Base-by-base conservation (phyloP, 2,888 invertebrate species). In the Eupsilia transversa region DNA sequence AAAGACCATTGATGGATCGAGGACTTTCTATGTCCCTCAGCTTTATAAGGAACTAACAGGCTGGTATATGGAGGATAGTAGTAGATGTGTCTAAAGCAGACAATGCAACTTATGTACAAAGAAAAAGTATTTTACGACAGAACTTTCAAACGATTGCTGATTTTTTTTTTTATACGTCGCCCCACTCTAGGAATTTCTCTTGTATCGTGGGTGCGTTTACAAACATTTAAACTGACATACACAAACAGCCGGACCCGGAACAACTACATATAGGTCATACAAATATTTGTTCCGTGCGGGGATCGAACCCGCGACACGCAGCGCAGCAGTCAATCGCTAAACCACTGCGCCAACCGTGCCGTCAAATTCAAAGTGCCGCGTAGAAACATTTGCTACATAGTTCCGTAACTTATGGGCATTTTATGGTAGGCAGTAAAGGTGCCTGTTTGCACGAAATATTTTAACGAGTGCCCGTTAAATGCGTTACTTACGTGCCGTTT, bases 341-440 rank as follows among this genome's bases (percentile, higher is more conserved):
- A n/a, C n/a, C n/a, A n/a, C n/a, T n/a, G n/a, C n/a, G n/a, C n/a
- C n/a, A n/a, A n/a, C n/a, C n/a, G n/a, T n/a, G n/a, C n/a, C n/a
- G n/a, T n/a, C n/a, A n/a, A n/a, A n/a, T n/a, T n/a, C n/a, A 30
- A 70, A 57, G 30, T 69, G 30, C 60, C 38, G 41, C 7, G 17
- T 27, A 57, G 1, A 46, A 54, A 35, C 10, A 74, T 74, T 63
- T n/a, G 27, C n/a, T 77, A 63, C 61, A 56, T 74, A 57, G 52
- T 67, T 70, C 59, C 14, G 30, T 30, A 64, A 49, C 52, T 64
- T 49, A 61, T 46, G 30, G 52, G 17, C 9, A 35, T 46, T 71
- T 71, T 61, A 78, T 68, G 57, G n/a, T 57, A 41, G 72, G 49
- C 41, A 54, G 54, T 67, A 69, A 70, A 66, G 17, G 3, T 23